Conservation (phyloP, 2,113 vertebrate genomes). For the Tetrao urogallus region DNA sequence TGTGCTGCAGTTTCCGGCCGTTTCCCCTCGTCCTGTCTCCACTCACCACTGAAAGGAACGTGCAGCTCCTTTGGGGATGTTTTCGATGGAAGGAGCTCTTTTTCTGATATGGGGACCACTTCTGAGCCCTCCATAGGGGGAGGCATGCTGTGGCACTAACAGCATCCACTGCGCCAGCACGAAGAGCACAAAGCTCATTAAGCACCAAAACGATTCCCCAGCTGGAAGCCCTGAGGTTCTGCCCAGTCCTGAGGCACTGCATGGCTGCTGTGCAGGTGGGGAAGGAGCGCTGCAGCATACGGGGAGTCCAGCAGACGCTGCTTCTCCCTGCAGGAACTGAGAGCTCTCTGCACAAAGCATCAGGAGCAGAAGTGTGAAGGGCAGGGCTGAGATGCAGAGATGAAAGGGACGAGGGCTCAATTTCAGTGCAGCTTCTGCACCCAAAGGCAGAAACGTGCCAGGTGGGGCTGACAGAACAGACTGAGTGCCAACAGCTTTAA, state of each 20-base stretch:
- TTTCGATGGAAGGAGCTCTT: not conserved
- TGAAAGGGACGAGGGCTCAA: accelerated
- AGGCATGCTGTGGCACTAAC: not conserved
- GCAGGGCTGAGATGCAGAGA: not conserved
- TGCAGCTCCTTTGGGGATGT: not conserved
- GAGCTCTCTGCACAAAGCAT: not conserved
- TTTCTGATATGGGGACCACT: not conserved
- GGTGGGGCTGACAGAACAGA: accelerated
- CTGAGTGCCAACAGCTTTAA: accelerated
- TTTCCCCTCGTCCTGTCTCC: too few species aligned
- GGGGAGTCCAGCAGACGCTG: accelerated
- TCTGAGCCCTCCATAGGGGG: not conserved
- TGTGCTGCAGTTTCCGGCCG: too few species aligned
- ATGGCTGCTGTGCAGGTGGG: accelerated
- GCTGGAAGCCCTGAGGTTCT: not conserved
- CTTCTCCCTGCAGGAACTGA: not conserved
- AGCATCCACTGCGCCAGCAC: accelerated
- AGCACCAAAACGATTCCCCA: not conserved
- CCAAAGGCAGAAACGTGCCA: not conserved
- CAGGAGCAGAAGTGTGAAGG: too few species aligned
- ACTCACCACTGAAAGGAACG: not conserved
- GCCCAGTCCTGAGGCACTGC: accelerated
- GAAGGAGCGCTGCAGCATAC: accelerated
- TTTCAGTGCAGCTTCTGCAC: accelerated
- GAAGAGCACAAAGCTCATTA: not conserved